Evolutionary conservation across 2,113 vertebrate genomes (phyloP).

Genomic region (rabbit (Oryctolagus cuniculus)): mOryCun1.1 NC_091435.1:151880501-151881000

Average conservation of each 20-base stretch:
- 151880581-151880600: not conserved
- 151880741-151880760: not conserved
- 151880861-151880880: too few relatives aligned
- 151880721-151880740: conserved; percentile 17
- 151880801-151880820: not conserved
- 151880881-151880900: too few relatives aligned
- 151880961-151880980: too few relatives aligned
- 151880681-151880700: not conserved
- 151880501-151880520: conserved; percentile 35
- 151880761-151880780: not conserved
- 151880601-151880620: not conserved
- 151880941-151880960: too few relatives aligned
- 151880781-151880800: not conserved
- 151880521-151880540: not conserved
- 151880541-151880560: not conserved
- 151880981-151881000: too few relatives aligned
- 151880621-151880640: not conserved
- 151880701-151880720: not conserved
- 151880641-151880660: not conserved
- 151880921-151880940: too few relatives aligned
- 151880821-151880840: not conserved
- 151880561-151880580: not conserved
- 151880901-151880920: too few relatives aligned
- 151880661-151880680: not conserved
- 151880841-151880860: not conserved